Conservation (phyloP, 2,888 invertebrate species). For the Herminia tarsipennalis region DNA sequence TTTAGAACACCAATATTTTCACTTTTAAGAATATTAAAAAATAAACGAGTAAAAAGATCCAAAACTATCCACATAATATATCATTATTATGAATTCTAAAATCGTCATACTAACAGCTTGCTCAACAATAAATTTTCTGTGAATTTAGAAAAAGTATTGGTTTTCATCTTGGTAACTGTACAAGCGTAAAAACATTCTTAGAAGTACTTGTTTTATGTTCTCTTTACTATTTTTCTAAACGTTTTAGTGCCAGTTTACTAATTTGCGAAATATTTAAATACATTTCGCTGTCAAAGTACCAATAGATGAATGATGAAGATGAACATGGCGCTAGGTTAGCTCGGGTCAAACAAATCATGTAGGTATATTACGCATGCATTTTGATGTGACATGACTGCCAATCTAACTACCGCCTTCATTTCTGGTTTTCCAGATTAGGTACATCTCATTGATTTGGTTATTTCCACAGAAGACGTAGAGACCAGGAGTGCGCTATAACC, state of each 20-base stretch:
- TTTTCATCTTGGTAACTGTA: constrained; percentile 29
- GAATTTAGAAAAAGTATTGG: constrained; percentile 19
- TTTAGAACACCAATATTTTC: no score
- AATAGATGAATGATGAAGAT: not conserved
- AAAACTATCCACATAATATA: no score
- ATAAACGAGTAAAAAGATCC: constrained; percentile 14
- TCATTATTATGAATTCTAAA: constrained; percentile 20
- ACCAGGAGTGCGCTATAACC: no score
- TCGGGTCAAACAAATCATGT: no score
- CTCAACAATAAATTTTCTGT: constrained; percentile 15
- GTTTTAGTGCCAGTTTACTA: not conserved
- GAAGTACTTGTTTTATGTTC: constrained; percentile 24
- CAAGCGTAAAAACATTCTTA: constrained; percentile 28
- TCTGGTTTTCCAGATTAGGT: no score
- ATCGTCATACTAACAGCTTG: constrained; percentile 10
- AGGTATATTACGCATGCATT: no score
- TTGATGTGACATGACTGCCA: no score
- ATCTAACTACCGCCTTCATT: no score
- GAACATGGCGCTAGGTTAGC: no score
- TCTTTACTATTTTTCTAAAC: constrained; percentile 13
- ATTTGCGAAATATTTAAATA: not conserved
- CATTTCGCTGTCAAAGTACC: not conserved
- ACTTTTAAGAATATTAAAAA: no score
- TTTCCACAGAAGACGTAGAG: no score
- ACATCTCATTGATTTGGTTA: no score